Percentiles rank a stretch among this genome's conserved stretches.
These are phyloP conservation scores for Hoplias malabaricus DNA, from an alignment of 2,113 vertebrate genomes.

Conservation along the genomic window DNA sequence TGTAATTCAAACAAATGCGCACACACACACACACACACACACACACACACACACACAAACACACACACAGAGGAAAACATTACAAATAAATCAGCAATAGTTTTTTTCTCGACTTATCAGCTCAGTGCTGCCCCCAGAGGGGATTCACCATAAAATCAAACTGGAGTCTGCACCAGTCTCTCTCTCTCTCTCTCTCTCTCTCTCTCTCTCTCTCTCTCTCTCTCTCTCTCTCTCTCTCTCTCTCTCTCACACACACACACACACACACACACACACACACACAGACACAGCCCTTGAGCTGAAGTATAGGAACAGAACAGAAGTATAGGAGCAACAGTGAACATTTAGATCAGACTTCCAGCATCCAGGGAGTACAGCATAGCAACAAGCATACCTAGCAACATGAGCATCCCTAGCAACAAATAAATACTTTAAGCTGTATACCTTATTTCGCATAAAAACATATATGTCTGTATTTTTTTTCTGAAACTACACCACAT, in stretches of 20 bases:
- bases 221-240: too few species aligned
- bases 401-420: constrained; percentile 29
- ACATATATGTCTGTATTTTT: not conserved
- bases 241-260: not conserved
- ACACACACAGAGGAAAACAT: not conserved
- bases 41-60: not conserved
- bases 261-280: not conserved
- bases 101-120: too few species aligned
- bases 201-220: not conserved
- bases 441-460: not conserved
- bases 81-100: too few species aligned
- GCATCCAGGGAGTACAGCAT: constrained; percentile 31
- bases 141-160: too few species aligned
- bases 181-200: too few species aligned
- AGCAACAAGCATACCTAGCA: constrained; percentile 36
- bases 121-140: too few species aligned
- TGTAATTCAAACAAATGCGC: constrained; percentile 43
- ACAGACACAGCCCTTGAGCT: not conserved
- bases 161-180: not conserved
- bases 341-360: constrained; percentile 24
- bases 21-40: constrained; percentile 6
- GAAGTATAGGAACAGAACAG: too few species aligned
- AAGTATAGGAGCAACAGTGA: constrained; percentile 8
- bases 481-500: not conserved
- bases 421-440: not conserved